Base-by-base conservation (phyloP, 2,888 invertebrate species). In the Papilio elwesi region DNA sequence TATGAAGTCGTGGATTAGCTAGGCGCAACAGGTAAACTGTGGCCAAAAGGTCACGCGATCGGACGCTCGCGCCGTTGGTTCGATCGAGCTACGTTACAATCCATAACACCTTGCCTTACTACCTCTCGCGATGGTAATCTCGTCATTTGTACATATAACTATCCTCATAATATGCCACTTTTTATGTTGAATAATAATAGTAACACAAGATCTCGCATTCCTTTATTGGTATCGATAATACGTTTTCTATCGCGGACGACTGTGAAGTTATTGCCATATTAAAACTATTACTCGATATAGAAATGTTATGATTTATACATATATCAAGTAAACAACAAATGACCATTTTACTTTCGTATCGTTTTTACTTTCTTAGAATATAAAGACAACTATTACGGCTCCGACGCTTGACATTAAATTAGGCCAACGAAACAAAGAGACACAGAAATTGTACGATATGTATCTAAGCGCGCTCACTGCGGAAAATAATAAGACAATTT, bases 341-440 rank as follows among this genome's bases (percentile, higher is more conserved):
- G 1, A 15, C 26, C 36, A 11, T 36, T 6, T 7, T 11, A 13
- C 13, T 6, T 36, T 12, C 5, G 52, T 52, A n/a, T 15, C 8
- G 13, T 49, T 49, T 49, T 11, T 49, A 15, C 26, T 55, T 55
- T 55, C 6, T 12, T 62, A 59, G n/a, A 38, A 38, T 59, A 6
- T n/a, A 38, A 13, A 59, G 16, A 43, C 6, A 43, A n/a, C 38
- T 59, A 59, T 2, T 13, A 68, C 38, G 43, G 16, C 16, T 43
- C 38, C 5, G 38, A n/a, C 36, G 47, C 64, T 70, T 70, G n/a
- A 64, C 53, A 55, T 63, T 70, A 36, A 71, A 71, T 66, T 57
- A 66, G 70, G 70, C 36, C 70, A 71, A 65, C 70, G 55, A 38
- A 64, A 70, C 70, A 65, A 70, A 70, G 49, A 13, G 63, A 65